Conservation (phyloP, 2,113 vertebrate species). For the Oceanodroma tethys region DNA sequence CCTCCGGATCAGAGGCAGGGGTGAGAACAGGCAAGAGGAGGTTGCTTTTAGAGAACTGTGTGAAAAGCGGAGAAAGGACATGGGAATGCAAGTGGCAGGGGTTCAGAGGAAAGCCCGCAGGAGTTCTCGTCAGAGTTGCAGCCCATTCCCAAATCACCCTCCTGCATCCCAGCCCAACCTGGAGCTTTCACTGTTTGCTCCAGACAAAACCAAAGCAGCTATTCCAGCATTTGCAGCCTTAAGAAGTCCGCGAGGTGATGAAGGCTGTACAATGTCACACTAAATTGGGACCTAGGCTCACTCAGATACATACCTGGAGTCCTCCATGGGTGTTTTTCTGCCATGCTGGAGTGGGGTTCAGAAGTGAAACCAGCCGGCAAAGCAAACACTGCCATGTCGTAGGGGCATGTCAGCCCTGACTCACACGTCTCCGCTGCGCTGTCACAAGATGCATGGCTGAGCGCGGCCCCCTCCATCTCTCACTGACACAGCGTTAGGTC, state of each 20-base stretch:
- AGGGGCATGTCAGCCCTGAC: neutral
- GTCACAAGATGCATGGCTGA: neutral
- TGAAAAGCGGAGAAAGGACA: neutral
- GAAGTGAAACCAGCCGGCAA: neutral
- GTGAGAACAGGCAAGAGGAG: neutral
- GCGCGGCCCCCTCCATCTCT: neutral
- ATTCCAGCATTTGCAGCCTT: neutral
- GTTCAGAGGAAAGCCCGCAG: neutral
- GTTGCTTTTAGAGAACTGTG: neutral
- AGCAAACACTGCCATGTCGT: fast-evolving
- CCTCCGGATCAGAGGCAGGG: neutral
- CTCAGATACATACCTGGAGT: neutral
- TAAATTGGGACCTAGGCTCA: neutral
- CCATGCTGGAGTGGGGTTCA: neutral
- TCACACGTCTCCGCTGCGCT: fast-evolving
- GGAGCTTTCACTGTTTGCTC: neutral
- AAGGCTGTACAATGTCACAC: neutral
- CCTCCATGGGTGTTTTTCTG: neutral
- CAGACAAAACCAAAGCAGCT: neutral
- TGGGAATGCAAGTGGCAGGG: neutral
- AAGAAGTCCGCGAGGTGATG: neutral
- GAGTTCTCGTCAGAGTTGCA: neutral
- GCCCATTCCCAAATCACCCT: neutral
- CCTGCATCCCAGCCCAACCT: neutral
- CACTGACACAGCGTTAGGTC: neutral